These are phyloP conservation scores for Helarctos malayanus DNA, from an alignment of 2,797 vertebrate genomes.

Conservation along the genomic window DNA sequence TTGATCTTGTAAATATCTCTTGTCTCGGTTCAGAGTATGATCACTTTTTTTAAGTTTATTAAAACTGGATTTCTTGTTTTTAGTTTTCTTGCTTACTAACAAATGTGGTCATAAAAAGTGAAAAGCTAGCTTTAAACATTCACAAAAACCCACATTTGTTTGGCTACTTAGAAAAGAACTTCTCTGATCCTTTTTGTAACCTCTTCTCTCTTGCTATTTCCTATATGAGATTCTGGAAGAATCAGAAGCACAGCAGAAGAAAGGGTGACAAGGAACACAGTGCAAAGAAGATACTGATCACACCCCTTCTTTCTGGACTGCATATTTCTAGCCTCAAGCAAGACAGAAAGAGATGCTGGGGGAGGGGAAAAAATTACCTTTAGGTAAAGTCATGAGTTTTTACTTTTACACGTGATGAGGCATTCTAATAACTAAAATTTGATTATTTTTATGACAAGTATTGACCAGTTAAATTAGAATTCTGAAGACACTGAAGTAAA, in stretches of 20 bases:
- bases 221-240: background rate
- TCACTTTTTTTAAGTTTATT: background rate
- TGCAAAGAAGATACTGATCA: background rate
- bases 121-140: background rate
- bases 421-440: background rate
- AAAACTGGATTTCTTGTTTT: background rate
- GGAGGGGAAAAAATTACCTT: background rate
- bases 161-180: background rate
- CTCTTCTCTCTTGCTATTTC: background rate
- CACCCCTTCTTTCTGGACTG: fast-evolving
- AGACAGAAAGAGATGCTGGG: background rate
- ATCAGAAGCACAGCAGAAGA: background rate
- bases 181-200: background rate
- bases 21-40: background rate
- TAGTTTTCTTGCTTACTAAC: background rate
- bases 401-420: background rate
- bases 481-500: background rate
- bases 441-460: slow-evolving; percentile 6
- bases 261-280: background rate
- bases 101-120: background rate
- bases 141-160: background rate
- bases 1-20: background rate
- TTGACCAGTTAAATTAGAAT: background rate
- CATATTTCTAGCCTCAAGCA: background rate
- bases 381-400: background rate